Conservation (phyloP, 2,797 vertebrate species). For the Diplodus sargus region DNA sequence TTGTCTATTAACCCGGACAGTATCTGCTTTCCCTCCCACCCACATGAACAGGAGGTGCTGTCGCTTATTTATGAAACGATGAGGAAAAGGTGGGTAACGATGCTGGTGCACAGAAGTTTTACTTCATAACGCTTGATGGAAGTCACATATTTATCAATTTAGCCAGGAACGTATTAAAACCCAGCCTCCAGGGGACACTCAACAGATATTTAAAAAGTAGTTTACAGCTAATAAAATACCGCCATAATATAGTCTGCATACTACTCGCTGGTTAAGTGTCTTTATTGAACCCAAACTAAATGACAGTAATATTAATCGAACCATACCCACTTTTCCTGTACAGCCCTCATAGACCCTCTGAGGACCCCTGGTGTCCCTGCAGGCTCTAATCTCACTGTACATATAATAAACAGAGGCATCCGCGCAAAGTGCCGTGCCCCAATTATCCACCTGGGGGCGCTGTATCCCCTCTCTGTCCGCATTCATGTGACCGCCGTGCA, state of each 20-base stretch:
- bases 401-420: neutral
- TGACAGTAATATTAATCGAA: neutral
- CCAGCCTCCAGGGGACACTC: neutral
- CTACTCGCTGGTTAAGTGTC: neutral
- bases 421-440: neutral
- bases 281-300: neutral
- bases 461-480: conserved; percentile 33
- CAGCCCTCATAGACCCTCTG: neutral
- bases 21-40: neutral
- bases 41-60: conserved; percentile 1
- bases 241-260: neutral
- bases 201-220: neutral
- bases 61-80: neutral
- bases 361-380: conserved; percentile 31
- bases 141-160: neutral
- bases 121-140: conserved; percentile 16
- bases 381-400: neutral
- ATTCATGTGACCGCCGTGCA: conserved; percentile 76
- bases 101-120: conserved; percentile 10
- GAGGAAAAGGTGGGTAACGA: neutral
- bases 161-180: neutral
- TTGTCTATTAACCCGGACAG: neutral
- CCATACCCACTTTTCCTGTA: neutral
- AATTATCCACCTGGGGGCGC: conserved; percentile 68
- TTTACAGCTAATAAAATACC: neutral